Base-by-base conservation (phyloP, 2,888 invertebrate genomes). In the Chymomyza amoena region DNA sequence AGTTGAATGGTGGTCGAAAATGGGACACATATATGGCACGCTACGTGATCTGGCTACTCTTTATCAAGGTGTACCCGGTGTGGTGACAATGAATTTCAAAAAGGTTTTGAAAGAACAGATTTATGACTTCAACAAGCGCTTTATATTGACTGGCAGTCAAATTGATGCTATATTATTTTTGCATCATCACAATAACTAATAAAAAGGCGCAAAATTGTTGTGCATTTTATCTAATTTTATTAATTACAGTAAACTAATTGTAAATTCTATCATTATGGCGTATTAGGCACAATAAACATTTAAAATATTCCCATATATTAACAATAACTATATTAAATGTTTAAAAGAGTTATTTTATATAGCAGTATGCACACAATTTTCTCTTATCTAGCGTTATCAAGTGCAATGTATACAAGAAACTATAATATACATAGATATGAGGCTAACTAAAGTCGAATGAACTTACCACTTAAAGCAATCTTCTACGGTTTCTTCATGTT, bases 61-160 rank as follows among this genome's bases (percentile, higher is more conserved):
- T 1, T 91, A 91, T 70, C 90, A 90, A 73, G 90, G 90, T 52
- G 86, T 91, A 7, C 89, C 91, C 9, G 91, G 91, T n/a, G 90
- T 90, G 10, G 89, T 90, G 7, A 90, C 89, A 67, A 81, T 91
- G 65, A 88, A 83, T 54, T 89, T 89, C 61, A 90, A 89, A 68
- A 90, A 89, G 69, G 61, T 78, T 10, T 68, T 91, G 9, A 84
- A 88, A 54, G 86, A 90, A 64, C 91, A 90, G 81, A 90, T 91
- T 61, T 79, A 80, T 16, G 89, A 89, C 64, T 81, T 85, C 45
- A 88, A 89, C 54, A 90, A 89, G 76, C 86, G 91, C 0, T 87
- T 72, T 68, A 88, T 90, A 87, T 73, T 91, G 39, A 90, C 88
- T 15, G 91, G 91, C 13, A 86, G 74, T 66, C 80, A 89, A 67